Percentiles rank a stretch among this genome's conserved stretches.
phyloP scores from a whole-genome alignment of 2,888 invertebrate species.

The Acanthoscelides obtectus region DNA sequence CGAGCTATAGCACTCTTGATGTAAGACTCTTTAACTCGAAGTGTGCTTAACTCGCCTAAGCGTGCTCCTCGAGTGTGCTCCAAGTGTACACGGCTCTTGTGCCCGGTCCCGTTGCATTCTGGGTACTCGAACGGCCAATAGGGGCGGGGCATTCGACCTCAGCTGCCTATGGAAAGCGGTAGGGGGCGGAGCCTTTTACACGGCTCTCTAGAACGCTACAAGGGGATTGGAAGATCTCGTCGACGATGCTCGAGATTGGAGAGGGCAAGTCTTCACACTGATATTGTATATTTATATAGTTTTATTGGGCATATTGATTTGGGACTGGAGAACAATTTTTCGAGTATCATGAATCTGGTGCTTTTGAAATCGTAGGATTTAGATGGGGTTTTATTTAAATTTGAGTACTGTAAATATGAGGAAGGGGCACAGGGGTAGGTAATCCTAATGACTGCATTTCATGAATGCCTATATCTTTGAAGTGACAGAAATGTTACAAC shows the following conservation, averaged over 20 bases:
- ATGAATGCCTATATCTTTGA: not conserved
- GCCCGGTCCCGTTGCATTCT: conserved; percentile 44
- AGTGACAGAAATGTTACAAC: not conserved
- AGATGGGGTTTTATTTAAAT: conserved; percentile 12
- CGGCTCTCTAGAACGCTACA: not conserved
- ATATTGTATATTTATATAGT: conserved; percentile 49
- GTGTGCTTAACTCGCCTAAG: conserved; percentile 52
- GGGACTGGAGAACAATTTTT: conserved; percentile 30
- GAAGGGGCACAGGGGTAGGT: not conserved
- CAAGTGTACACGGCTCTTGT: conserved; percentile 50
- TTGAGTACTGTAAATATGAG: not conserved
- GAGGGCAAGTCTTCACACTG: conserved; percentile 38
- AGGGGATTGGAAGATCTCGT: not conserved
- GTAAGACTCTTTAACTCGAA: conserved; percentile 51
- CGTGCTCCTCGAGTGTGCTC: conserved; percentile 50
- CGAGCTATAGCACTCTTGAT: conserved; percentile 50
- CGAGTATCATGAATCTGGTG: conserved; percentile 27
- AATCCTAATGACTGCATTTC: not conserved
- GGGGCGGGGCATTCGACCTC: conserved; percentile 27
- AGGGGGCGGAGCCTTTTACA: conserved; percentile 7
- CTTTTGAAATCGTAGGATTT: conserved; percentile 17
- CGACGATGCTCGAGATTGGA: not conserved
- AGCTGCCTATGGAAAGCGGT: conserved; percentile 5
- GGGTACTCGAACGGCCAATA: conserved; percentile 40
- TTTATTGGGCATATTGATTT: conserved; percentile 47